A percentile compares a stretch with the other conserved stretches of the same genome.
These are phyloP conservation scores for Coenonympha glycerion DNA, from an alignment of 2,888 invertebrate genomes.

Conservation along the genomic window DNA sequence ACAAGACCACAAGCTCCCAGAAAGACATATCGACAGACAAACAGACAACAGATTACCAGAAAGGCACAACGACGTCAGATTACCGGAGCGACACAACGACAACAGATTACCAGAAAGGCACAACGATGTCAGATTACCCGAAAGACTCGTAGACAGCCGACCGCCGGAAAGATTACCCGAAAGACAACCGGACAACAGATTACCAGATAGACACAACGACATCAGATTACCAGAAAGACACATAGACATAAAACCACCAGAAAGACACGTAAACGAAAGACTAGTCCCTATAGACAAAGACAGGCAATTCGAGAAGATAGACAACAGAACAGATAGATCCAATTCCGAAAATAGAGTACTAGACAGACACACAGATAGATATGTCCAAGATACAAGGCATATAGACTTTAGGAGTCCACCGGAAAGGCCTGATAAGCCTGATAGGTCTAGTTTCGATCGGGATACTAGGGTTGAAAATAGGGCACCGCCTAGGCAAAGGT, in stretches of 20 bases:
- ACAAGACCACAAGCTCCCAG: slow-evolving; percentile 4
- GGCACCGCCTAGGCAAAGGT: slow-evolving; percentile 63
- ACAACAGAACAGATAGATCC: slow-evolving; percentile 28
- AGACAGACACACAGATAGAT: slow-evolving; percentile 24
- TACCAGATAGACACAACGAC: slow-evolving; percentile 2
- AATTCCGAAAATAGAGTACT: slow-evolving; percentile 29
- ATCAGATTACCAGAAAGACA: slow-evolving; percentile 6
- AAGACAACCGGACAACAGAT: slow-evolving; percentile 2
- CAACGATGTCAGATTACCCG: neutral
- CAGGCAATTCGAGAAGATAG: slow-evolving; percentile 22
- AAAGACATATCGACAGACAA: slow-evolving; percentile 6
- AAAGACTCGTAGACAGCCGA: slow-evolving; percentile 1
- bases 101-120: slow-evolving; percentile 4
- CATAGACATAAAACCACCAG: too few species aligned
- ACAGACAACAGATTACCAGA: slow-evolving; percentile 12
- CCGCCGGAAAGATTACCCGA: neutral
- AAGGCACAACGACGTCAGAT: neutral
- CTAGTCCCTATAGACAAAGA: slow-evolving; percentile 14
- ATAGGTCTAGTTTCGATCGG: slow-evolving; percentile 39
- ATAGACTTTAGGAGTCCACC: slow-evolving; percentile 45
- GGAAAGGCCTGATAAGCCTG: slow-evolving; percentile 49
- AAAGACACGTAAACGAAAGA: slow-evolving; percentile 14
- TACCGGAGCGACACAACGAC: neutral
- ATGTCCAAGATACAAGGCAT: slow-evolving; percentile 31
- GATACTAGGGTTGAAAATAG: slow-evolving; percentile 45